Conservation (phyloP, 37 sponge, comb jelly and placozoan species). For the Agelas oroides region DNA sequence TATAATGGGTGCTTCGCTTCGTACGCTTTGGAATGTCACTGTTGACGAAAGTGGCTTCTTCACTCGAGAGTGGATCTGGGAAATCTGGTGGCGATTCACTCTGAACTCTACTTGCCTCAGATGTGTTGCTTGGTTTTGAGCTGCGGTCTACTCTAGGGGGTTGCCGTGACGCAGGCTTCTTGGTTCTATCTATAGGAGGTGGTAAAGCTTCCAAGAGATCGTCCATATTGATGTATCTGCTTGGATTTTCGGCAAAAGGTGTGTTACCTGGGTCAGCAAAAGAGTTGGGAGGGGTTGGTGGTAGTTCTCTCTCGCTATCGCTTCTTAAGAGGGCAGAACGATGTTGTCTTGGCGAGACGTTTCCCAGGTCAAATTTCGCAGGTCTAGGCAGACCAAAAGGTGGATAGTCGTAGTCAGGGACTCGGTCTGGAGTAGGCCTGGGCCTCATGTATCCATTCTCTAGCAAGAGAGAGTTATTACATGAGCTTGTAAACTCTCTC, state of each 20-base stretch:
- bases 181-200: conserved; percentile 31
- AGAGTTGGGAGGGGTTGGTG: too few species aligned
- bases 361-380: neutral
- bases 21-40: conserved; percentile 19
- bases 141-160: conserved; percentile 46
- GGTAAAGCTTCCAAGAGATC: too few species aligned
- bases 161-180: neutral
- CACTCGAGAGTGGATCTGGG: neutral
- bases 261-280: too few species aligned
- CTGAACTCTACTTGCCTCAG: neutral
- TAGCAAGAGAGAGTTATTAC: neutral
- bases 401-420: conserved; percentile 8
- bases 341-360: neutral
- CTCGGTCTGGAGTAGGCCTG: neutral
- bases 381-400: conserved; percentile 10
- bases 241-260: too few species aligned
- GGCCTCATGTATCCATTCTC: conserved; percentile 40
- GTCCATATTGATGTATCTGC: too few species aligned
- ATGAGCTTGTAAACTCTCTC: neutral
- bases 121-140: conserved; percentile 4
- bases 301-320: too few species aligned
- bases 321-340: conserved; percentile 8
- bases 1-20: conserved; percentile 34
- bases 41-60: neutral
- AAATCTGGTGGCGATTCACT: conserved; percentile 10